Base-by-base conservation (phyloP, 2,888 invertebrate species). In the Hartigia nigra region DNA sequence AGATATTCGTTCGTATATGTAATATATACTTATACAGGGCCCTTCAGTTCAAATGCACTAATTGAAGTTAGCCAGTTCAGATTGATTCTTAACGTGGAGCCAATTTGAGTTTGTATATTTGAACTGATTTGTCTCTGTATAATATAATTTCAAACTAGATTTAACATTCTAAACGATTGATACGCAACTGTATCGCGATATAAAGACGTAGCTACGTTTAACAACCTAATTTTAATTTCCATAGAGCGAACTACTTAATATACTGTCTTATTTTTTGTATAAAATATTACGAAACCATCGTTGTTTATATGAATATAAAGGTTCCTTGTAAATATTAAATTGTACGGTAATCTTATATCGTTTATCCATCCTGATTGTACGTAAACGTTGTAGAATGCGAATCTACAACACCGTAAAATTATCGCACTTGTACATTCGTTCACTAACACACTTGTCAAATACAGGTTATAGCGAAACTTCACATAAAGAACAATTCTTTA, bases 371-470 rank as follows among this genome's bases (percentile, higher is more conserved):
- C 82, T 82, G 79, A 85, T 77, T 84, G 85, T 85, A 84, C 82
- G 82, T 82, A 80, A 83, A 81, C 82, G 87, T 86, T 87, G 82
- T 82, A 84, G 84, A 72, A 34, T 32, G 81, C 82, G 83, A 84
- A 83, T 84, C 84, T 86, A 83, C 84, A 82, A 83, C 83, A 83
- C 81, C 84, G 78, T 85, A 80, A 83, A 82, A 79, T 87, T 86
- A 86, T 84, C 86, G 86, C 87, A 88, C 87, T 84, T 90, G 89
- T 89, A 90, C 87, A 90, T 87, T 87, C 86, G 86, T 86, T 88
- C 86, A 87, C 84, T 82, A 85, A 84, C 78, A 80, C 79, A 81
- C 81, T 87, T 87, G 86, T 88, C 85, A 90, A 88, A 90, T 89
- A 89, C 87, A 89, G 85, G 81, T 84, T 83, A 84, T 83, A 84